Percentiles rank a stretch among this genome's conserved stretches.
Conservation (phyloP, 2,113 vertebrate species). For the Scomber japonicus region DNA sequence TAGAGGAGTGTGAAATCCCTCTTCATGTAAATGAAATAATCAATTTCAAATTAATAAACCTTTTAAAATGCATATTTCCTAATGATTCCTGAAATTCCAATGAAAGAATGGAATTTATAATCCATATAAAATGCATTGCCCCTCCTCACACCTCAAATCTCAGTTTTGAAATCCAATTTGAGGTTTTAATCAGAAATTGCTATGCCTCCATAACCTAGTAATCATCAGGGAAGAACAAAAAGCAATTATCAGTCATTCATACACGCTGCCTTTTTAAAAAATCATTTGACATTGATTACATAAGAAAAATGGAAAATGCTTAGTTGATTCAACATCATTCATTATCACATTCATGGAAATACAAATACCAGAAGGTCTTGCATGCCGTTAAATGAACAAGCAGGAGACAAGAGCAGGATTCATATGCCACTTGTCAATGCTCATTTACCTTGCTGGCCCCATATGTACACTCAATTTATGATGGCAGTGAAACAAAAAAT, state of each 20-base stretch:
- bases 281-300: conserved; percentile 71
- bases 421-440: conserved; percentile 36
- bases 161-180: conserved; percentile 83
- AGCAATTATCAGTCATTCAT: conserved; percentile 81
- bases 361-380: conserved; percentile 45
- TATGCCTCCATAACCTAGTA: conserved; percentile 77
- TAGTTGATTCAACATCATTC: conserved; percentile 49
- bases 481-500: conserved; percentile 40
- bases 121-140: conserved; percentile 43
- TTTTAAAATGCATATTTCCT: conserved; percentile 46
- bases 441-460: conserved; percentile 52
- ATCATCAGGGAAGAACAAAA: conserved; percentile 79
- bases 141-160: conserved; percentile 67
- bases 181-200: conserved; percentile 77
- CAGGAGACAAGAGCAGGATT: conserved; percentile 44
- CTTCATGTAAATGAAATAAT: conserved; percentile 72
- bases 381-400: conserved; percentile 30
- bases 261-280: conserved; percentile 60
- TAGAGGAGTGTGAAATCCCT: conserved; percentile 68
- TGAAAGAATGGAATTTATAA: conserved; percentile 52
- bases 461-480: conserved; percentile 47
- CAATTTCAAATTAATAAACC: conserved; percentile 71
- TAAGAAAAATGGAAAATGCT: conserved; percentile 70
- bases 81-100: conserved; percentile 63
- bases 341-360: conserved; percentile 53